phyloP scores from a whole-genome alignment of 2,797 vertebrate genomes.

The Carapus acus region DNA sequence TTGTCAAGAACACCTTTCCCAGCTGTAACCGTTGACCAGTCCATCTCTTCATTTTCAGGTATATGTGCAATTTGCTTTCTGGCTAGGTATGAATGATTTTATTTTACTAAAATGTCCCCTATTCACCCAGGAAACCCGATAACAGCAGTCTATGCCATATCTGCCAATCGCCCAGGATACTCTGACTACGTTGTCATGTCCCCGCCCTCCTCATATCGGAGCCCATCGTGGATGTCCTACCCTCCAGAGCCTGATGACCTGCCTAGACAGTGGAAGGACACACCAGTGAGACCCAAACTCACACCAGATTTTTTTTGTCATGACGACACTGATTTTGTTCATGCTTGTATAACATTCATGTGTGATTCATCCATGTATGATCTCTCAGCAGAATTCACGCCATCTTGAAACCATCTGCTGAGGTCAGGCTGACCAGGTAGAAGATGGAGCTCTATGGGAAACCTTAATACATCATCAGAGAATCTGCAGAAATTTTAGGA shows the following conservation, averaged over 20 bases:
- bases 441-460: slow-evolving; percentile 3
- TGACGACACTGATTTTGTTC: too few species aligned
- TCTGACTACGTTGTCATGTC: slow-evolving; percentile 94
- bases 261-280: slow-evolving; percentile 90
- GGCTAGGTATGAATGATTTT: background rate
- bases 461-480: too few species aligned
- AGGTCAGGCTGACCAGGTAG: slow-evolving; percentile 53
- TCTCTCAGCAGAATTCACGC: slow-evolving; percentile 67
- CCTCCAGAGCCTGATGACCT: slow-evolving; percentile 87
- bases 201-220: slow-evolving; percentile 87
- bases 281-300: slow-evolving; percentile 69
- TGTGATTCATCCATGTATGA: background rate
- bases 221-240: slow-evolving; percentile 96
- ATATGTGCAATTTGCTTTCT: too few species aligned
- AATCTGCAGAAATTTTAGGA: too few species aligned
- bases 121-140: slow-evolving; percentile 84
- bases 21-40: slow-evolving; percentile 86
- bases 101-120: background rate
- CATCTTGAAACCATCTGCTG: slow-evolving; percentile 81
- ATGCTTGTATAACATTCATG: too few species aligned
- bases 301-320: background rate
- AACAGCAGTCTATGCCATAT: slow-evolving; percentile 96
- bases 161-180: slow-evolving; percentile 90
- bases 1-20: slow-evolving; percentile 84
- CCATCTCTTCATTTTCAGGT: slow-evolving; percentile 94